phyloP scores from a whole-genome alignment of 2,113 vertebrate genomes.

The Anoura caudifer region DNA sequence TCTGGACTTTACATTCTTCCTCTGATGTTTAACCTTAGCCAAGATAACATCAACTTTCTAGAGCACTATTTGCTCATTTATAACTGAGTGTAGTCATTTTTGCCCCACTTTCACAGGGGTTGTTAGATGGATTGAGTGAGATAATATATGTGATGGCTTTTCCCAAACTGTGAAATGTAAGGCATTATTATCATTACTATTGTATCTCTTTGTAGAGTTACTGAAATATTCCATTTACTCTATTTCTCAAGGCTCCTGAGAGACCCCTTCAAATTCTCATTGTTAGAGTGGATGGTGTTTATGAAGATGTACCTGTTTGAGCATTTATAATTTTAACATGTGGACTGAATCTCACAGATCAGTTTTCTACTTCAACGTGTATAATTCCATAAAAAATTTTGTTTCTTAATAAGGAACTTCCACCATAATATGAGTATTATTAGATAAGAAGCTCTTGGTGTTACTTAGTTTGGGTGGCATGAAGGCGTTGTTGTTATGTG shows the following conservation, averaged over 20 bases:
- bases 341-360: not conserved
- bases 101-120: not conserved
- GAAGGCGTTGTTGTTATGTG: not conserved
- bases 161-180: not conserved
- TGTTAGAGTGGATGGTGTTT: not conserved
- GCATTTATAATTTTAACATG: not conserved
- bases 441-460: not conserved
- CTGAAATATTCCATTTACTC: not conserved
- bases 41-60: not conserved
- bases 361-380: not conserved
- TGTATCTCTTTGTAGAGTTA: not conserved
- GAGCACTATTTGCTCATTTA: not conserved
- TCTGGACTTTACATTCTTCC: not conserved
- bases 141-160: not conserved
- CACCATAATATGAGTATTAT: not conserved
- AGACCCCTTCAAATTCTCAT: not conserved
- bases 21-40: not conserved
- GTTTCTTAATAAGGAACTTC: not conserved
- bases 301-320: not conserved
- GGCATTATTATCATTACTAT: not conserved
- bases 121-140: not conserved
- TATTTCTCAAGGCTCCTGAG: not conserved
- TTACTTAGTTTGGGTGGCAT: not conserved
- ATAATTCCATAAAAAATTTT: not conserved
- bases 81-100: not conserved